These are phyloP conservation scores for Antennarius maculatus DNA, from an alignment of 2,797 vertebrate species.

Conservation along the genomic window DNA sequence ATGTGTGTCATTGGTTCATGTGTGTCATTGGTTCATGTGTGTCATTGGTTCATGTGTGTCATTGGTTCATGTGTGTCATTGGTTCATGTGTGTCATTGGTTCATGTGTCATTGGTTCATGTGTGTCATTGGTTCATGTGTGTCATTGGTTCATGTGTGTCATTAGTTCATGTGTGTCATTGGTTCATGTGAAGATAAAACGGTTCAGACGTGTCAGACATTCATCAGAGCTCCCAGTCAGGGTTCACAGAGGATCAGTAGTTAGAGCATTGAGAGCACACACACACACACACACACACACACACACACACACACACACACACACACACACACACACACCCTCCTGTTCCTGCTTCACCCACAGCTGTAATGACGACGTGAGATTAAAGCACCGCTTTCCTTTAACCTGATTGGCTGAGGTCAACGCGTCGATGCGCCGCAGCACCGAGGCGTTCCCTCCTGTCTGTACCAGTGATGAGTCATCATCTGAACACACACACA, in stretches of 20 bases:
- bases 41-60: too few species aligned
- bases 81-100: too few species aligned
- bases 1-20: too few species aligned
- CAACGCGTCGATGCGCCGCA: conserved; percentile 36
- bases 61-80: too few species aligned
- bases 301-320: conserved; percentile 3
- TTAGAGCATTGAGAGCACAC: conserved; percentile 33
- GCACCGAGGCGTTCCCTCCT: conserved; percentile 15
- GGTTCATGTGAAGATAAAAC: too few species aligned
- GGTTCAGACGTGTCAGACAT: too few species aligned
- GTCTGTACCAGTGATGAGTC: conserved; percentile 43
- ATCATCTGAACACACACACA: conserved; percentile 33
- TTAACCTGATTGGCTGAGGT: conserved; percentile 61
- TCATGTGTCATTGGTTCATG: too few species aligned
- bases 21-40: too few species aligned
- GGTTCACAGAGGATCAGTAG: conserved; percentile 46
- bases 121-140: too few species aligned
- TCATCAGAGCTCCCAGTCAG: too few species aligned
- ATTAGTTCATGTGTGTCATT: too few species aligned
- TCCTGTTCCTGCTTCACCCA: conserved; percentile 4
- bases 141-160: too few species aligned
- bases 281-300: conserved; percentile 8
- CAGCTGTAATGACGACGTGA: conserved; percentile 26
- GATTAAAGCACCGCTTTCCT: conserved; percentile 60
- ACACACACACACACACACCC: conserved; percentile 1